Conservation (phyloP, 2,888 invertebrate genomes). For the Mimumesa dahlbomi region DNA sequence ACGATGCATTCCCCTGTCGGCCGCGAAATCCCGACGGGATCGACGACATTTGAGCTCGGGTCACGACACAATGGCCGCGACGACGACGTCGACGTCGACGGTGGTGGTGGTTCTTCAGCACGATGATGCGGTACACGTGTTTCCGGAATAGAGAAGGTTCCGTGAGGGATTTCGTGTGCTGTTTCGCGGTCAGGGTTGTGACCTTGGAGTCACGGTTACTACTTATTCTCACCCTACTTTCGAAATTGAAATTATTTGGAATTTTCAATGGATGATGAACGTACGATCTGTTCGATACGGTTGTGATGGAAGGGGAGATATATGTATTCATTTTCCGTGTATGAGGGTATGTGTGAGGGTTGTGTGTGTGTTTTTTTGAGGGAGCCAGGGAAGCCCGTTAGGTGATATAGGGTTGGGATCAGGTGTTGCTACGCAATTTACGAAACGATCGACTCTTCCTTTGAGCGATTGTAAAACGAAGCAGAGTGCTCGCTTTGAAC, state of each 20-base stretch:
- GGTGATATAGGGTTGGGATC: constrained; percentile 41
- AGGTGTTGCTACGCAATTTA: constrained; percentile 39
- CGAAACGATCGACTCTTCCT: constrained; percentile 34
- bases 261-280: too few species aligned
- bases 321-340: too few species aligned
- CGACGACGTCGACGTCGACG: neutral
- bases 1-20: neutral
- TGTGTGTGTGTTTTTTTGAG: neutral
- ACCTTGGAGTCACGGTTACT: too few species aligned
- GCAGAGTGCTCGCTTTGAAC: constrained; percentile 16
- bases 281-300: too few species aligned
- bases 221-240: too few species aligned
- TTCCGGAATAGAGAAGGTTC: too few species aligned
- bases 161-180: neutral
- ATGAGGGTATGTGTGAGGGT: neutral
- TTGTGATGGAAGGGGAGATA: too few species aligned
- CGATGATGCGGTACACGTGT: too few species aligned
- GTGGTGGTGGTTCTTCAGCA: too few species aligned
- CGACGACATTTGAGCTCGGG: constrained; percentile 50
- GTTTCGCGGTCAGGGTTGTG: constrained; percentile 42
- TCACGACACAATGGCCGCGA: constrained; percentile 45
- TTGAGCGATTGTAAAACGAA: constrained; percentile 38
- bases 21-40: constrained; percentile 47
- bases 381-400: constrained; percentile 27
- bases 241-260: too few species aligned